Evolutionary conservation across 1,140 invertebrate genomes (phyloP).

Genomic region (Drosophila repleta): DNA sequence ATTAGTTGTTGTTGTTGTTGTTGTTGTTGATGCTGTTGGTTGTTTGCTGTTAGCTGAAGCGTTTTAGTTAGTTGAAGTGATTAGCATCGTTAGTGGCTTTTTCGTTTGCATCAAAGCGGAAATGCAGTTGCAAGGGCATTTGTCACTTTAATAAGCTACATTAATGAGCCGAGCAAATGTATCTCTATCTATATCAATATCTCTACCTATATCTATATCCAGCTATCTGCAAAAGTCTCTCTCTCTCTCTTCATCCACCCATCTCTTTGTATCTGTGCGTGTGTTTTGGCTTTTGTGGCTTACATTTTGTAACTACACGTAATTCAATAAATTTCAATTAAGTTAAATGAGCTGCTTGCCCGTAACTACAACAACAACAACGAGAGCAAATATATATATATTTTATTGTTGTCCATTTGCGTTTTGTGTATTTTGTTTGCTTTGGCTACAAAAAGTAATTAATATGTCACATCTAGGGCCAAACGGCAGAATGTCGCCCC

Average conservation of each 20-base stretch:
- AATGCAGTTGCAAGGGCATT: constrained; percentile 66
- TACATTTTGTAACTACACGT: constrained; percentile 37
- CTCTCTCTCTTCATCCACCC: background rate
- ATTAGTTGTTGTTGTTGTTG: constrained; percentile 32
- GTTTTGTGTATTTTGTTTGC: constrained; percentile 25
- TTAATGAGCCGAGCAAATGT: constrained; percentile 52
- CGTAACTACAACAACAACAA: constrained; percentile 2
- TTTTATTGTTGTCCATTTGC: constrained; percentile 32
- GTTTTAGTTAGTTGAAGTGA: constrained; percentile 79
- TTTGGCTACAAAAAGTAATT: constrained; percentile 51
- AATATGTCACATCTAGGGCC: constrained; percentile 57
- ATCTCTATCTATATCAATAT: constrained; percentile 17
- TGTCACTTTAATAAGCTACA: constrained; percentile 46
- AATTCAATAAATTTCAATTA: constrained; percentile 65
- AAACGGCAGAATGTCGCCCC: constrained; percentile 23
- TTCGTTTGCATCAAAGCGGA: constrained; percentile 72
- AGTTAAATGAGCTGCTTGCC: constrained; percentile 36
- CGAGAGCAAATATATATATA: constrained; percentile 10
- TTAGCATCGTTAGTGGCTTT: constrained; percentile 79
- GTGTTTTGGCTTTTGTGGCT: constrained; percentile 37
- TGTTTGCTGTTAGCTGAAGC: constrained; percentile 60
- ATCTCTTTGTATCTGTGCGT: background rate
- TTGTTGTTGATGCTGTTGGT: constrained; percentile 17
- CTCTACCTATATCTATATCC: background rate
- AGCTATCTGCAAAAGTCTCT: background rate